A percentile compares a stretch with the other conserved stretches of the same genome.
phyloP scores from a whole-genome alignment of 2,113 vertebrate genomes.

The Lasiurus borealis region DNA sequence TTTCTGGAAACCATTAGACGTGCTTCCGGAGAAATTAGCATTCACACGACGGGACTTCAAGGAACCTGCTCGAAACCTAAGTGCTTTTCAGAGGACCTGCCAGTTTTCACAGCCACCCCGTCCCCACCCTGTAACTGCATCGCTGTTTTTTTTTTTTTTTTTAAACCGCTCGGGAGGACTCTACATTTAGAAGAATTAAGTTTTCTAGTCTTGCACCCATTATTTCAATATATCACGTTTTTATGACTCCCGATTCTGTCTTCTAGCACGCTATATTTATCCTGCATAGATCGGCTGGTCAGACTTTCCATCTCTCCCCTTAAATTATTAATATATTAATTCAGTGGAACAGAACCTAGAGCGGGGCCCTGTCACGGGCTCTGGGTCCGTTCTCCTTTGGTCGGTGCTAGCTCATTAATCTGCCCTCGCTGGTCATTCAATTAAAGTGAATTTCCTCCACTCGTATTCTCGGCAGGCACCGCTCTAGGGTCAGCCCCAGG shows the following conservation, averaged over 20 bases:
- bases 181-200: not conserved
- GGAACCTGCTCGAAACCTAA: not conserved
- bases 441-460: not conserved
- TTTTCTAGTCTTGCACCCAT: not conserved
- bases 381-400: not conserved
- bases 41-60: not conserved
- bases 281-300: not conserved
- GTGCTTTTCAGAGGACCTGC: not conserved
- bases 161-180: not conserved
- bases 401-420: not conserved
- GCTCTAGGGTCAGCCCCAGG: not conserved
- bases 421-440: not conserved
- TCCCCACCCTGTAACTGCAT: not conserved
- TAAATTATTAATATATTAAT: constrained; percentile 33
- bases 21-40: not conserved
- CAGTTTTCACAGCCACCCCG: not conserved
- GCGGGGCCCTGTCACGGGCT: not conserved
- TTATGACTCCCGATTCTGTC: not conserved
- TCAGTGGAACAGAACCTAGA: not conserved
- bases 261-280: not conserved
- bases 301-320: not conserved
- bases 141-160: not conserved
- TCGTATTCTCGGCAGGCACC: not conserved
- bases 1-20: not conserved
- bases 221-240: not conserved